phyloP scores from a whole-genome alignment of 1,140 invertebrate species.

The Drosophila pachea region DNA sequence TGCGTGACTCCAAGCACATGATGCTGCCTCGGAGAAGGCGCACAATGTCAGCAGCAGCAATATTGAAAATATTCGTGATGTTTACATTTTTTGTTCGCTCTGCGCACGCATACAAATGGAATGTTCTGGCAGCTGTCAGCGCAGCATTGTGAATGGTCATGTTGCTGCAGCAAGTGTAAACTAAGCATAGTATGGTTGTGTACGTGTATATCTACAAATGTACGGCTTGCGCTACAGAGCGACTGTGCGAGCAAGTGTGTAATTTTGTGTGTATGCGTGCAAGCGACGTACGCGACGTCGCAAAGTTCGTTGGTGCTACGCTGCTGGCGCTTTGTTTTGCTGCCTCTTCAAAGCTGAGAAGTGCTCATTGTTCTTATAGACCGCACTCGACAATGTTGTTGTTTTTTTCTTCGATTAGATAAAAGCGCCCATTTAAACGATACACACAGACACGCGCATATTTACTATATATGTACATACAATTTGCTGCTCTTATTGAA shows the following conservation, averaged over 20 bases:
- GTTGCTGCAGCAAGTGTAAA: slow-evolving; percentile 22
- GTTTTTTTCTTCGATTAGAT: slow-evolving; percentile 55
- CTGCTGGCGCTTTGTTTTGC: slow-evolving; percentile 46
- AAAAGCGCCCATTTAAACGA: slow-evolving; percentile 23
- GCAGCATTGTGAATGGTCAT: slow-evolving; percentile 66
- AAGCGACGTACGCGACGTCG: slow-evolving; percentile 15
- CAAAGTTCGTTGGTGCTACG: slow-evolving; percentile 37
- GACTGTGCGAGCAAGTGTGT: background rate
- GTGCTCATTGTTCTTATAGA: slow-evolving; percentile 33
- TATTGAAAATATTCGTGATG: slow-evolving; percentile 35
- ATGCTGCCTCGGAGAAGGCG: slow-evolving; percentile 18
- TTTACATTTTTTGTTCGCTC: slow-evolving; percentile 27
- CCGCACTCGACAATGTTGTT: slow-evolving; percentile 28
- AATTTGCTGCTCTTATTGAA: slow-evolving; percentile 59
- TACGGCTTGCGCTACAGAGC: background rate
- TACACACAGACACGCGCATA: slow-evolving; percentile 11
- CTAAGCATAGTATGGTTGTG: slow-evolving; percentile 1
- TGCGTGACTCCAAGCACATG: slow-evolving; percentile 58
- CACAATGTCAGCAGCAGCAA: slow-evolving; percentile 1
- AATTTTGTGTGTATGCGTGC: slow-evolving; percentile 9
- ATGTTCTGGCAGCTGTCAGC: slow-evolving; percentile 61
- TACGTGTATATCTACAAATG: slow-evolving; percentile 2
- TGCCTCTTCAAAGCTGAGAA: slow-evolving; percentile 27
- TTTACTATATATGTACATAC: slow-evolving; percentile 12
- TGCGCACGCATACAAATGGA: slow-evolving; percentile 51